Percentiles rank a stretch among this genome's conserved stretches.
Conservation (phyloP, 1,140 invertebrate genomes). For the Drosophila busckii region DNA sequence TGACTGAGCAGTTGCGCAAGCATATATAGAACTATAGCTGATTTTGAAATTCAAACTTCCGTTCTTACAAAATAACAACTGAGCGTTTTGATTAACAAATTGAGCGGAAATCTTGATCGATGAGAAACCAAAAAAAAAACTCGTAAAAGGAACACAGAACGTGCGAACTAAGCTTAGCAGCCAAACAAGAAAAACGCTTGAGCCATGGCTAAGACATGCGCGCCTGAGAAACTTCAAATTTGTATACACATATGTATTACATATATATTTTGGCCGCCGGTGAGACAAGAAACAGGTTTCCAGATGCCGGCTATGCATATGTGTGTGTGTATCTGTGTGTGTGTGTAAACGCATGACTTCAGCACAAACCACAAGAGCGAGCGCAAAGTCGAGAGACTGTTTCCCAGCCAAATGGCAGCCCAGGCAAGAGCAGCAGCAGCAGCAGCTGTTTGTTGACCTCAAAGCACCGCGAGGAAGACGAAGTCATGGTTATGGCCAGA, state of each 20-base stretch:
- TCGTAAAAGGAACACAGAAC: constrained; percentile 55
- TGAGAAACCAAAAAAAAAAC: constrained; percentile 26
- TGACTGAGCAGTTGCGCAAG: background rate
- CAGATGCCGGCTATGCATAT: constrained; percentile 48
- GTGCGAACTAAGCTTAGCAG: constrained; percentile 71
- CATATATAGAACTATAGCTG: background rate
- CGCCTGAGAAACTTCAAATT: constrained; percentile 66
- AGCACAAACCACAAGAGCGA: constrained; percentile 56
- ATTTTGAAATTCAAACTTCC: too few species aligned
- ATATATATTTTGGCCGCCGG: constrained; percentile 18
- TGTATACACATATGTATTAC: constrained; percentile 1
- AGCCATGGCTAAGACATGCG: constrained; percentile 42
- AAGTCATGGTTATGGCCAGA: constrained; percentile 76
- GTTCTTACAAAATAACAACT: too few species aligned
- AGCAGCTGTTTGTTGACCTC: constrained; percentile 78
- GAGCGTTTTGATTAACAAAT: too few species aligned
- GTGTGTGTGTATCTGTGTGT: constrained; percentile 6
- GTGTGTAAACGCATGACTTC: constrained; percentile 59
- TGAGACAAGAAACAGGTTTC: constrained; percentile 68
- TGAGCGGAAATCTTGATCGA: constrained; percentile 37
- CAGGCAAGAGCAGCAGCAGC: too few species aligned
- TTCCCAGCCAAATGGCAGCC: too few species aligned
- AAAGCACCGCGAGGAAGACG: constrained; percentile 43
- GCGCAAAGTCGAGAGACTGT: constrained; percentile 6
- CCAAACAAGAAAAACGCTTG: constrained; percentile 55